Conservation (phyloP, 1,140 invertebrate species). For the Stegodyphus dumicola region DNA sequence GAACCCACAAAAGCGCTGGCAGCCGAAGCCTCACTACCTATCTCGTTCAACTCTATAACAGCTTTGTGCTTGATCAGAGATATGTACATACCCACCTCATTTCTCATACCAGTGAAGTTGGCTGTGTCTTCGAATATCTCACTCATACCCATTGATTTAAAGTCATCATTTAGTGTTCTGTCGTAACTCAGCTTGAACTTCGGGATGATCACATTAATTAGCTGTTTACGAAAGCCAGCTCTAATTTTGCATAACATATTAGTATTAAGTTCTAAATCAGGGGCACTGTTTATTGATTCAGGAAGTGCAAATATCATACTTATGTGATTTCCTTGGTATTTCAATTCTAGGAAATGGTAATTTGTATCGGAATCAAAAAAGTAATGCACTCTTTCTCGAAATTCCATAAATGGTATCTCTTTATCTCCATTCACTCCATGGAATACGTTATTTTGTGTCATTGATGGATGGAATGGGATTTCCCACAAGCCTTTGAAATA, state of each 20-base stretch:
- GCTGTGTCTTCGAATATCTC: constrained; percentile 76
- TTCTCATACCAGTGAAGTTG: constrained; percentile 75
- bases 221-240: constrained; percentile 56
- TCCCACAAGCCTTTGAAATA: constrained; percentile 89
- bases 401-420: constrained; percentile 10
- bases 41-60: constrained; percentile 83
- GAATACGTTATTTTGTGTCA: constrained; percentile 76
- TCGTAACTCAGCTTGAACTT: constrained; percentile 82
- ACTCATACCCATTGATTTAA: constrained; percentile 77
- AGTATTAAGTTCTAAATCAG: constrained; percentile 63
- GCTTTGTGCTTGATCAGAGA: constrained; percentile 80
- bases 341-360: constrained; percentile 69
- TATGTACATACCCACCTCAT: constrained; percentile 71
- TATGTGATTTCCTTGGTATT: constrained; percentile 73
- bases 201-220: constrained; percentile 78
- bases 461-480: constrained; percentile 75
- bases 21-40: constrained; percentile 80
- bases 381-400: constrained; percentile 4
- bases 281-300: constrained; percentile 54
- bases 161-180: constrained; percentile 73
- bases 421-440: constrained; percentile 67
- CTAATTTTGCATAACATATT: constrained; percentile 60
- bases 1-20: constrained; percentile 73
- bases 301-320: constrained; percentile 68
- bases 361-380: constrained; percentile 14